Conservation (phyloP, 2,113 vertebrate species). For the Candoia aspera region DNA sequence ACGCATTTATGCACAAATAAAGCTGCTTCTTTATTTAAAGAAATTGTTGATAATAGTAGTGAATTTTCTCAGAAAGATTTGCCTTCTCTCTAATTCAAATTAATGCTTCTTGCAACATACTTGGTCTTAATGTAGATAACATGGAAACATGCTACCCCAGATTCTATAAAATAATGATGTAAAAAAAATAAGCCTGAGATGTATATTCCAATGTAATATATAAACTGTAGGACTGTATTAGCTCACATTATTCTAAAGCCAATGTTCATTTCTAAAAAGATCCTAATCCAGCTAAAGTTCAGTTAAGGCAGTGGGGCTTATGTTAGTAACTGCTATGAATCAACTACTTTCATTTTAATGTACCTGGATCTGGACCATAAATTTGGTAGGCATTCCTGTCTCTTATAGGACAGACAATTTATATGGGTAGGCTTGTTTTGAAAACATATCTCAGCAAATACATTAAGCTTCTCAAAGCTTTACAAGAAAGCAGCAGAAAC, state of each 20-base stretch:
- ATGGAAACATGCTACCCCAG: background rate
- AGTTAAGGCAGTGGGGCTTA: background rate
- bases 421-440: background rate
- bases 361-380: background rate
- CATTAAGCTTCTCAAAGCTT: background rate
- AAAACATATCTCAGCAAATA: background rate
- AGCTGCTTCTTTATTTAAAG: background rate
- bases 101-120: background rate
- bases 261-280: background rate
- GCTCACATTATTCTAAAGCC: background rate
- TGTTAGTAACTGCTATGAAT: background rate
- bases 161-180: background rate
- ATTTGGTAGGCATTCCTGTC: background rate
- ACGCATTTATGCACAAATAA: background rate
- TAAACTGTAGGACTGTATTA: background rate
- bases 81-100: background rate
- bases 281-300: background rate
- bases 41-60: background rate
- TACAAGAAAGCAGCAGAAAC: slow-evolving; percentile 8
- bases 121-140: background rate
- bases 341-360: background rate
- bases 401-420: background rate
- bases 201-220: background rate
- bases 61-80: background rate
- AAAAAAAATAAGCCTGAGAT: background rate